Evolutionary conservation across 2,797 vertebrate genomes (phyloP).

Genomic region (Alcedo atthis): DNA sequence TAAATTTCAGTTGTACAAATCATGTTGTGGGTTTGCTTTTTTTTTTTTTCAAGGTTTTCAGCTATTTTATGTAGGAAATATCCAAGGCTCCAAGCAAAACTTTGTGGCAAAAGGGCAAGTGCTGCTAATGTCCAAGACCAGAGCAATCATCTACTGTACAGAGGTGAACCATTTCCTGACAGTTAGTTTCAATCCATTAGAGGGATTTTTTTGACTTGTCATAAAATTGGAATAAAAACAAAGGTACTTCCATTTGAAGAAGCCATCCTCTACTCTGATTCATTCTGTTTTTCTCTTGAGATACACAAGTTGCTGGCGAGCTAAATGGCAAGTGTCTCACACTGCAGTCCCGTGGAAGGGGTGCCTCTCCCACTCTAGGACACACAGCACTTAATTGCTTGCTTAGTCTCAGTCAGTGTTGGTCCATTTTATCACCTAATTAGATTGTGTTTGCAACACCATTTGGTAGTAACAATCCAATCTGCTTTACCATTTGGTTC

Average conservation of each 20-base stretch:
- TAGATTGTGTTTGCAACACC: conserved; percentile 23
- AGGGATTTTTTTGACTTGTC: not conserved
- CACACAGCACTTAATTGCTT: conserved; percentile 29
- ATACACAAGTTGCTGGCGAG: not conserved
- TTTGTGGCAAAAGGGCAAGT: not conserved
- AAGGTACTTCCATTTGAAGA: not conserved
- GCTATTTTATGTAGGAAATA: not conserved
- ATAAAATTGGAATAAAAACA: not conserved
- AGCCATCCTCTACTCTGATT: not conserved
- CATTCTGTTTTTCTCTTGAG: not conserved
- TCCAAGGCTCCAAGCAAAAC: not conserved
- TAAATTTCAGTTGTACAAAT: not conserved
- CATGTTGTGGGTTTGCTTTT: not conserved
- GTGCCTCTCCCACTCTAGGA: conserved; percentile 9
- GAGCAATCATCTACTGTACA: not conserved
- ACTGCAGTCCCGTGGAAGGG: not conserved
- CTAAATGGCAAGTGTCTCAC: conserved; percentile 2
- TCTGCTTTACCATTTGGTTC: conserved; percentile 65
- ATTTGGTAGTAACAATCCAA: conserved; percentile 50
- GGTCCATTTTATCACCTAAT: conserved; percentile 54
- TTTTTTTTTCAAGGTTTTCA: not conserved
- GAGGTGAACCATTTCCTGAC: not conserved
- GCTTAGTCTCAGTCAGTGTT: conserved; percentile 6
- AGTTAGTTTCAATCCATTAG: not conserved
- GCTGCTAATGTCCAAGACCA: not conserved